Percentiles rank a stretch among this genome's conserved stretches.
These are phyloP conservation scores for Anomalospiza imberbis DNA, from an alignment of 2,797 vertebrate genomes.

Conservation along the genomic window DNA sequence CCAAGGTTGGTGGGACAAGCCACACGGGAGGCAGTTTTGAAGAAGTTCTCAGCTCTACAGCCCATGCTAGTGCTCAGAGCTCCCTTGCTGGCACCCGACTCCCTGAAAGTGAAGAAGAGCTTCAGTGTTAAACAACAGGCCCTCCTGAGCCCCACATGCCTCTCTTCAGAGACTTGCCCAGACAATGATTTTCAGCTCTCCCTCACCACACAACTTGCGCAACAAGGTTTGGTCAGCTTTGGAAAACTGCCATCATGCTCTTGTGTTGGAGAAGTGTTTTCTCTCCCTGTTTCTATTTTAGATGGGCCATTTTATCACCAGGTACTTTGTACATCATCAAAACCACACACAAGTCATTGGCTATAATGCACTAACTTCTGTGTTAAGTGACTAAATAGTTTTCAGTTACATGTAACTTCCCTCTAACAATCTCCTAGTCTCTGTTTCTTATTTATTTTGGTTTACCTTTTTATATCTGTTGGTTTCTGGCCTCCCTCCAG, in stretches of 20 bases:
- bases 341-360: background rate
- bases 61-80: constrained; percentile 88
- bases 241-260: background rate
- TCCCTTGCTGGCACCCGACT: constrained; percentile 72
- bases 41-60: constrained; percentile 92
- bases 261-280: background rate
- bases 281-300: background rate
- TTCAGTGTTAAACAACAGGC: constrained; percentile 72
- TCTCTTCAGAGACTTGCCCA: background rate
- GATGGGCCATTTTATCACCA: background rate
- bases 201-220: background rate
- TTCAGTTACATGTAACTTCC: background rate
- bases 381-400: background rate
- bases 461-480: background rate
- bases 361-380: background rate
- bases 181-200: background rate
- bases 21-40: constrained; percentile 87
- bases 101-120: constrained; percentile 75
- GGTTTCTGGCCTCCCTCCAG: background rate
- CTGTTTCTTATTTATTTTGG: background rate
- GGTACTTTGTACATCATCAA: background rate
- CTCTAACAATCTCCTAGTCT: background rate
- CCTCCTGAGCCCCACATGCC: background rate
- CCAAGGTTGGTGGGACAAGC: constrained; percentile 84
- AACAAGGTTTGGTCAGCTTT: background rate